phyloP scores from a whole-genome alignment of 1,140 invertebrate species.

The Polyergus mexicanus region DNA sequence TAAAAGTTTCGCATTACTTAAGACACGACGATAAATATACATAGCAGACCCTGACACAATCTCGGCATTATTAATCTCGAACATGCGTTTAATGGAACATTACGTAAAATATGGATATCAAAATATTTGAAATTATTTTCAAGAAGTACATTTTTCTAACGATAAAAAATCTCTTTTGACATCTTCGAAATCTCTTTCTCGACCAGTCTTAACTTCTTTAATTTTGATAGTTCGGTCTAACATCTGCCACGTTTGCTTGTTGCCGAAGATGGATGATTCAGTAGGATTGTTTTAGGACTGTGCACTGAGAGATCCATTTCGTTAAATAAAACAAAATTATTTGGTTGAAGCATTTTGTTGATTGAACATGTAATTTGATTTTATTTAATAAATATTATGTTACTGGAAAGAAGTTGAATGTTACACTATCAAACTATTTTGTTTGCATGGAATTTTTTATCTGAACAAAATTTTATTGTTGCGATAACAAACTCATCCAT shows the following conservation, averaged over 20 bases:
- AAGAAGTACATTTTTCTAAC: background rate
- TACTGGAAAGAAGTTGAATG: too few relatives aligned
- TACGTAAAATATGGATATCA: background rate
- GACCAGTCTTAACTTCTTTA: background rate
- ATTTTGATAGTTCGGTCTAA: slow-evolving; percentile 35
- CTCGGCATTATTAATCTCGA: slow-evolving; percentile 18
- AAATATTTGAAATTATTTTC: background rate
- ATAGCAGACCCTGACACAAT: slow-evolving; percentile 19
- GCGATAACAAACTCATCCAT: too few relatives aligned
- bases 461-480: too few relatives aligned
- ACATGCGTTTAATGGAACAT: background rate
- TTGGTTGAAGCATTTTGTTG: too few relatives aligned
- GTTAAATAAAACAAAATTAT: too few relatives aligned
- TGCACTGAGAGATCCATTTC: too few relatives aligned
- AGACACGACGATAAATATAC: slow-evolving; percentile 45
- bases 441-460: too few relatives aligned
- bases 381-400: too few relatives aligned
- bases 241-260: slow-evolving; percentile 37
- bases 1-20: slow-evolving; percentile 38
- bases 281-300: slow-evolving; percentile 45
- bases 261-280: slow-evolving; percentile 44
- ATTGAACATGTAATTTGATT: too few relatives aligned
- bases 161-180: slow-evolving; percentile 18
- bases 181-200: background rate
- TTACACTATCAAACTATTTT: too few relatives aligned